Base-by-base conservation (phyloP, 1,140 invertebrate species). In the Drosophila kepulauana region DNA sequence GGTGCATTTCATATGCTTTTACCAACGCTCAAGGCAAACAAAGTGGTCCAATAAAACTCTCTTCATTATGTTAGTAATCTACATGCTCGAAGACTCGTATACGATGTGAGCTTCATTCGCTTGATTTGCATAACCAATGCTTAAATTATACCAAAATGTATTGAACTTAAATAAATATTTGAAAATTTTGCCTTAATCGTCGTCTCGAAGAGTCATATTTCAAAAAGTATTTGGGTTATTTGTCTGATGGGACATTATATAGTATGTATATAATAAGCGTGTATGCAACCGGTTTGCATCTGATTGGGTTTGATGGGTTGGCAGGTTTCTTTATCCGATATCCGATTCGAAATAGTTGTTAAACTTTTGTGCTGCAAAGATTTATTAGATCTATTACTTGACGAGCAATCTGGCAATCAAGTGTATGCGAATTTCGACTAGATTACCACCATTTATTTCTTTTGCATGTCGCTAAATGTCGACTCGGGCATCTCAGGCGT, bases 401-500 rank as follows among this genome's bases (percentile, higher is more conserved):
- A 41, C 0, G 2, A 38, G 49, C n/a, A 15, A 33, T 54, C 30
- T 13, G n/a, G 41, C 1, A 4, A 28, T 5, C 49, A 43, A 43
- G 11, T 58, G 7, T 56, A 33, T 33, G n/a, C 51, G 15, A 8
- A 48, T 51, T 48, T 51, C 20, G 48, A 16, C 6, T 11, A 38
- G 41, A 13, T 35, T 54, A 56, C 25, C 35, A 7, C 33, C 6
- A 25, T 25, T 0, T 67, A 46, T 62, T 74, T 74, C 56, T 52
- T 43, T 16, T 41, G 46, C 41, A 48, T 43, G 11, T 38, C 13
- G 49, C 11, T 57, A 75, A 63, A 61, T 69, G 54, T 70, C 72
- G 35, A 38, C 7, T 7, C 8, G 10, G 10, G 35, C 35, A 38
- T 38, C 35, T 8, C 35, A 38, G 35, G 35, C 35, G 35, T 38